Evolutionary conservation across 2,113 vertebrate genomes (phyloP).

Genomic region (Apteryx owenii): DNA sequence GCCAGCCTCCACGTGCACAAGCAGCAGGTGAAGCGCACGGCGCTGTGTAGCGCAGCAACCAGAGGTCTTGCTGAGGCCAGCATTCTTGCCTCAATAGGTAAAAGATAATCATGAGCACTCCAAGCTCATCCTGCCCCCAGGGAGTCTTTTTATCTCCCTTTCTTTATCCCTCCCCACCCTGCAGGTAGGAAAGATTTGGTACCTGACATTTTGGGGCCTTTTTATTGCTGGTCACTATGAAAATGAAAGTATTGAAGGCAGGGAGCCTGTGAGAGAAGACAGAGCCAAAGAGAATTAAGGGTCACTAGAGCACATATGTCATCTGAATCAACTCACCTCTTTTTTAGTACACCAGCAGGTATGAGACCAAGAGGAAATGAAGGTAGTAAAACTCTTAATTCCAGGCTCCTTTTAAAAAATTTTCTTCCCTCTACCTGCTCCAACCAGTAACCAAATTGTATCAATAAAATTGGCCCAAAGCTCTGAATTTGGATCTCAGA

Average conservation of each 20-base stretch:
- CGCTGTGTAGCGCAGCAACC: neutral
- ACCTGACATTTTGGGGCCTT: constrained; percentile 22
- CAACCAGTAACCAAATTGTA: neutral
- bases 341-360: neutral
- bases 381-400: neutral
- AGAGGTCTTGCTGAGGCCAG: neutral
- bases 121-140: neutral
- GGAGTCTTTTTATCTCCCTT: neutral
- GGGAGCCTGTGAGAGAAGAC: constrained; percentile 1
- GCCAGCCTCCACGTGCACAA: neutral
- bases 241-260: constrained; percentile 6
- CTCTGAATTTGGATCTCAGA: constrained; percentile 12
- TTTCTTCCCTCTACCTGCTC: neutral
- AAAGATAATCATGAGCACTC: neutral
- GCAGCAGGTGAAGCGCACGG: neutral
- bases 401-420: neutral
- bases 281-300: neutral
- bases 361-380: neutral
- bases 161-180: neutral
- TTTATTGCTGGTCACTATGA: constrained; percentile 1
- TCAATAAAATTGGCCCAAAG: constrained; percentile 2
- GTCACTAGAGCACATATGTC: neutral
- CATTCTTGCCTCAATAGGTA: neutral
- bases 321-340: neutral
- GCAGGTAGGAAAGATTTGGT: constrained; percentile 2